phyloP scores from a whole-genome alignment of 1,140 invertebrate genomes.

The Psix sp. region DNA sequence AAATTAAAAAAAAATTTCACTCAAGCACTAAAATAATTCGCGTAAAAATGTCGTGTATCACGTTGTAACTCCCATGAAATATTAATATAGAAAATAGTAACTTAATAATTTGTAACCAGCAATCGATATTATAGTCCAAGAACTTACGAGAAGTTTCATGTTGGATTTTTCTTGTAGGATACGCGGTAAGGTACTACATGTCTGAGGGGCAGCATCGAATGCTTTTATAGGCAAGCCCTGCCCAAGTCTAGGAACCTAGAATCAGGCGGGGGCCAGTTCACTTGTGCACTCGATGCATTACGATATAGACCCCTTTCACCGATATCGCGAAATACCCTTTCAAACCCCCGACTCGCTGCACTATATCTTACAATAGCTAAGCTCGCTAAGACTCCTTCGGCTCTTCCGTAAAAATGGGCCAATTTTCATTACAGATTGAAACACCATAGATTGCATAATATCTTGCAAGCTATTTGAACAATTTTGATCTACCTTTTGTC shows the following conservation, averaged over 20 bases:
- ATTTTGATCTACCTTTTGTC: too few relatives aligned
- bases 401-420: slow-evolving; percentile 9
- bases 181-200: slow-evolving; percentile 72
- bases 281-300: slow-evolving; percentile 57
- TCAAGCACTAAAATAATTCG: too few relatives aligned
- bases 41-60: too few relatives aligned
- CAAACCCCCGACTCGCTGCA: slow-evolving; percentile 65
- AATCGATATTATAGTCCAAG: too few relatives aligned
- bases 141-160: slow-evolving; percentile 77
- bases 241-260: slow-evolving; percentile 67
- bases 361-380: too few relatives aligned
- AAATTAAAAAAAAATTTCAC: too few relatives aligned
- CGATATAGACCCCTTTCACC: slow-evolving; percentile 72
- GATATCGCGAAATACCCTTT: slow-evolving; percentile 65
- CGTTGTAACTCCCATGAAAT: too few relatives aligned
- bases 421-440: slow-evolving; percentile 2
- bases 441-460: too few relatives aligned
- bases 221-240: slow-evolving; percentile 76
- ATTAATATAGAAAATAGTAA: too few relatives aligned
- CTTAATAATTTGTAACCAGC: too few relatives aligned
- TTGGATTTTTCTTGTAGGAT: slow-evolving; percentile 72
- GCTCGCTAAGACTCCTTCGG: too few relatives aligned
- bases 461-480: too few relatives aligned
- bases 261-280: slow-evolving; percentile 69
- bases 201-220: slow-evolving; percentile 69